A percentile compares a stretch with the other conserved stretches of the same genome.
Evolutionary conservation across 2,797 vertebrate genomes (phyloP).

Genomic region (Nannoperca australis): DNA sequence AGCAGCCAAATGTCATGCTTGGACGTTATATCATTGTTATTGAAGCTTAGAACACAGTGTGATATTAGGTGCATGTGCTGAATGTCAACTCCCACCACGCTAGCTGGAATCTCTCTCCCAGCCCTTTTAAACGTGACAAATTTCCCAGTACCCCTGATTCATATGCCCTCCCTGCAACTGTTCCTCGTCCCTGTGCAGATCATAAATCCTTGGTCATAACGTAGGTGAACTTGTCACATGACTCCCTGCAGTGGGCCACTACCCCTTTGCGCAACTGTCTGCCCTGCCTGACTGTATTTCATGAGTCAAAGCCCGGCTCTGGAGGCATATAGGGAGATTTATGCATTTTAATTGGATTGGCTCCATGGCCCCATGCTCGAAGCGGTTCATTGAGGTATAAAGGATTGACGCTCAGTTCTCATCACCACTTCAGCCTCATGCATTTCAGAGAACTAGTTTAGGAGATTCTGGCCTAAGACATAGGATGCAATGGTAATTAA

Average conservation of each 20-base stretch:
- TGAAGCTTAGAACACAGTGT: conserved; percentile 51
- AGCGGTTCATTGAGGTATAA: conserved; percentile 69
- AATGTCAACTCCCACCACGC: conserved; percentile 66
- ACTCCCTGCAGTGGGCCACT: conserved; percentile 71
- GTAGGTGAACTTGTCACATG: conserved; percentile 75
- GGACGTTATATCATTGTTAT: conserved; percentile 41
- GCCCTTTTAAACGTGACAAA: conserved; percentile 73
- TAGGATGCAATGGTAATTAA: conserved; percentile 44
- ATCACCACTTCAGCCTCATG: conserved; percentile 30
- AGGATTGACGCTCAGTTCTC: conserved; percentile 56
- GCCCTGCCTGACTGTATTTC: conserved; percentile 72
- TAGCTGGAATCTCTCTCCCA: conserved; percentile 47
- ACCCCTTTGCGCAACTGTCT: conserved; percentile 64
- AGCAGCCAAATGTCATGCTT: conserved; percentile 11
- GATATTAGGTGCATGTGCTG: conserved; percentile 66
- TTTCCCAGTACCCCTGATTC: conserved; percentile 75
- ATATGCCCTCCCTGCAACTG: conserved; percentile 59
- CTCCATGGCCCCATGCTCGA: conserved; percentile 65
- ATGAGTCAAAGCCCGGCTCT: conserved; percentile 74
- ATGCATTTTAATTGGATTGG: conserved; percentile 83
- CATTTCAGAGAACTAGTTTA: conserved; percentile 41
- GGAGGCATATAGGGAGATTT: conserved; percentile 73
- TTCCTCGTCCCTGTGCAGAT: conserved; percentile 69
- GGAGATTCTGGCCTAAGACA: conserved; percentile 40
- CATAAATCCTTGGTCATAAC: conserved; percentile 77